Conservation (phyloP, 2,888 invertebrate species). For the Xylota sylvarum region DNA sequence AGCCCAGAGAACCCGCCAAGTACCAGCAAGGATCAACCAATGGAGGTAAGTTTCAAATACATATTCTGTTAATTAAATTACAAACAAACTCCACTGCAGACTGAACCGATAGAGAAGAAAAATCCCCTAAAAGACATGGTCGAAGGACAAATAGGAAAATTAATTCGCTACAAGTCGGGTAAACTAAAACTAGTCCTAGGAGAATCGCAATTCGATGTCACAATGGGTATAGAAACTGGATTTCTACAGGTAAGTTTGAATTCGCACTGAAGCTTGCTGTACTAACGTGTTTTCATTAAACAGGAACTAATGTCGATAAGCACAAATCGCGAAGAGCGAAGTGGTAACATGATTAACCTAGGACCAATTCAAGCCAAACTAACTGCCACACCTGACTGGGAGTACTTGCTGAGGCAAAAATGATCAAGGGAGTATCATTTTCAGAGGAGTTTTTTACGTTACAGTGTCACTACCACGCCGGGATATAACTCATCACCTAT, state of each 20-base stretch:
- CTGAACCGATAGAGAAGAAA: constrained; percentile 84
- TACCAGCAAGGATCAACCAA: constrained; percentile 54
- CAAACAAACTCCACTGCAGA: constrained; percentile 43
- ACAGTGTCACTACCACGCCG: constrained; percentile 27
- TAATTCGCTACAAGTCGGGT: constrained; percentile 87
- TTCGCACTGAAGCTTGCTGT: neutral
- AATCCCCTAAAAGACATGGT: constrained; percentile 84
- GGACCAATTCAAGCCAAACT: constrained; percentile 87
- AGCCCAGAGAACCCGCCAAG: constrained; percentile 74
- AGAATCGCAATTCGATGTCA: constrained; percentile 87
- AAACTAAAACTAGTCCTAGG: constrained; percentile 86
- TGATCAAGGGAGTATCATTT: constrained; percentile 20
- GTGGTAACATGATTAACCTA: constrained; percentile 86
- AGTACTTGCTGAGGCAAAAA: constrained; percentile 81
- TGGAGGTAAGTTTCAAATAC: constrained; percentile 46
- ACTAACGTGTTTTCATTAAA: constrained; percentile 2
- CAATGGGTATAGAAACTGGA: constrained; percentile 86
- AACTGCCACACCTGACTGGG: constrained; percentile 87
- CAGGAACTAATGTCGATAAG: constrained; percentile 86
- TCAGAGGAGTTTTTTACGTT: neutral
- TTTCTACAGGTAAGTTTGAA: constrained; percentile 85
- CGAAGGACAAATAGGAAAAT: constrained; percentile 87
- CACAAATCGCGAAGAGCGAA: constrained; percentile 86
- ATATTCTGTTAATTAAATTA: constrained; percentile 3
- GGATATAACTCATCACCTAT: constrained; percentile 61